Evolutionary conservation across 2,113 vertebrate genomes (phyloP), one percentile per base, ranked within the genome.

Genomic region (Cyprinus carpio): DNA sequence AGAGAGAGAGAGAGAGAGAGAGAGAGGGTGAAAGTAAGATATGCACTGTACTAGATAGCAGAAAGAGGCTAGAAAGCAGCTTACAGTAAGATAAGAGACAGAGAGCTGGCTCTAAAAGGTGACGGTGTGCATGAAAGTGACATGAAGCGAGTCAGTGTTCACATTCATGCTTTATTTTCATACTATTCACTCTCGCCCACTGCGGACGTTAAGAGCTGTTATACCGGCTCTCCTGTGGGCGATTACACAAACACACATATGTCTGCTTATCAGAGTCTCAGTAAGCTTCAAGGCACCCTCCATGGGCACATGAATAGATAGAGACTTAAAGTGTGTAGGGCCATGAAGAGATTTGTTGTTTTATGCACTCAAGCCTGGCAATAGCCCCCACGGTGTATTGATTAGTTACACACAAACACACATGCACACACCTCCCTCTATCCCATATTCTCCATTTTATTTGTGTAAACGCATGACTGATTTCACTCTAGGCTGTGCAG

Each of bases 171-270:
- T 51, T 85, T 83, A 79, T 65, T 75, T 81, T 82, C 67, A 72
- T 82, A 82, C 62, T 62, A 81, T 84, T 86, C 81, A 86, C 54
- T 81, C 51, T 82, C 82, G 79, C 84, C 88, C 86, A 89, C 86
- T 75, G 72, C 62, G 46, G 86, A 84, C 82, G 84, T 87, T 84
- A 84, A 87, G 88, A 85, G 69, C 86, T 81, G 82, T 87, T 79
- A 80, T 67, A 80, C 76, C 65, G 76, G 81, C 40, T 85, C 76
- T 84, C 81, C 40, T 71, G 81, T 76, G 86, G 88, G 86, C 71
- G 86, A 87, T 87, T 37, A 86, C 60, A 81, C 84, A 86, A 71
- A 81, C 77, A 85, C 49, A 85, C 84, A 87, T 81, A 81, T 69
- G 75, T 77, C 81, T 87, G 81, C 81, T 85, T 89, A 87, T 87